Conservation (phyloP, 1,140 invertebrate genomes). For the Yoshiicerus persimilis region DNA sequence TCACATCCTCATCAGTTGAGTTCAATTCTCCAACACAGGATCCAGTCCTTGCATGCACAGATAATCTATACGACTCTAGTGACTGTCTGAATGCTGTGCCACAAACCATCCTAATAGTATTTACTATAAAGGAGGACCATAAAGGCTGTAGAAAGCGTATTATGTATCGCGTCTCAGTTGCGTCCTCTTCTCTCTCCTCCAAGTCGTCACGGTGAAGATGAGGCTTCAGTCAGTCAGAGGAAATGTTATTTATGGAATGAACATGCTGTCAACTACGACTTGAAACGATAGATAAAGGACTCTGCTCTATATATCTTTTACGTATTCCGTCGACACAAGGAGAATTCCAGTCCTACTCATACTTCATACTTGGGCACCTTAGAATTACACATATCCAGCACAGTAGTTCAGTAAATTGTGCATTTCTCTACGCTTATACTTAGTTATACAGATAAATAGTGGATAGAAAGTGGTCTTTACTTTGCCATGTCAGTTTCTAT, state of each 20-base stretch:
- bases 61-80: neutral
- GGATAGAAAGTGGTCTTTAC: neutral
- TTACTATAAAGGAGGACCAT: neutral
- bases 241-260: constrained; percentile 1
- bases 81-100: neutral
- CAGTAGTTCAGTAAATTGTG: too few relatives aligned
- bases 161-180: neutral
- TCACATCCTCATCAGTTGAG: neutral
- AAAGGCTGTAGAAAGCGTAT: neutral
- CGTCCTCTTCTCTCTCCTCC: neutral
- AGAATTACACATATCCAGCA: too few relatives aligned
- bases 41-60: neutral
- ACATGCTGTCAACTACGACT: neutral
- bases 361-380: too few relatives aligned
- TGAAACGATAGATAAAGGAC: neutral
- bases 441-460: neutral
- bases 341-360: too few relatives aligned
- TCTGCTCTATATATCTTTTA: too few relatives aligned
- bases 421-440: too few relatives aligned
- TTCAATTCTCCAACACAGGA: neutral
- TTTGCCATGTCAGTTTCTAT: neutral
- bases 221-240: neutral
- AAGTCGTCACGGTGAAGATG: neutral
- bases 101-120: neutral
- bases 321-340: too few relatives aligned